Evolutionary conservation across 2,888 invertebrate genomes (phyloP).

Genomic region (Xanthorhoe designata): DNA sequence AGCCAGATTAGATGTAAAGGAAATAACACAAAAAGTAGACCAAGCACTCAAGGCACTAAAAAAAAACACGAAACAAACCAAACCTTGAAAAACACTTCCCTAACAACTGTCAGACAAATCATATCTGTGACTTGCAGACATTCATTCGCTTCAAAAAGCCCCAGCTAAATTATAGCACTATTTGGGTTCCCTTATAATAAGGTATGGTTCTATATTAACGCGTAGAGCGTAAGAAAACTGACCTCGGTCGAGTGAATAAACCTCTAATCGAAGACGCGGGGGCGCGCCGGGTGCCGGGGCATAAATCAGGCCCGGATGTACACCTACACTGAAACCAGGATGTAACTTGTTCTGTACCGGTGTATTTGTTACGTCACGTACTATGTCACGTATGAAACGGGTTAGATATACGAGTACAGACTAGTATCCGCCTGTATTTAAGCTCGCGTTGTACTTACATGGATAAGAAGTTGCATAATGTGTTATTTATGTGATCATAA

Average conservation of each 20-base stretch:
- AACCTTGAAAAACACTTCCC: neutral
- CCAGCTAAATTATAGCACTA: conserved; percentile 43
- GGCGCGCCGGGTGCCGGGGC: conserved; percentile 66
- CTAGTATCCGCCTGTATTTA: too few species aligned
- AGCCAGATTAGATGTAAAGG: too few species aligned
- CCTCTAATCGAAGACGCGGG: conserved; percentile 72
- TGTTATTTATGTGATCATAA: too few species aligned
- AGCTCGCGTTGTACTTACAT: too few species aligned
- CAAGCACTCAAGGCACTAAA: too few species aligned
- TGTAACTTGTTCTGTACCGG: neutral
- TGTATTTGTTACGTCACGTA: neutral
- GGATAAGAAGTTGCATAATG: too few species aligned
- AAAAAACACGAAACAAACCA: neutral
- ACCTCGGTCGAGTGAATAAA: conserved; percentile 82
- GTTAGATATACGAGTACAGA: too few species aligned
- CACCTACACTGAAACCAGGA: conserved; percentile 11
- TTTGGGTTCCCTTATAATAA: conserved; percentile 62
- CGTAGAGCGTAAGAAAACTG: conserved; percentile 75
- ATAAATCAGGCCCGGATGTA: conserved; percentile 77
- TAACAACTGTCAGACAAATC: conserved; percentile 9
- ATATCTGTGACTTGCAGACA: conserved; percentile 36
- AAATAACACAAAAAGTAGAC: too few species aligned
- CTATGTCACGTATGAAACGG: too few species aligned
- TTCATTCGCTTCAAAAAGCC: conserved; percentile 28
- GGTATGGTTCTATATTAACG: conserved; percentile 59